These are phyloP conservation scores for Irena cyanogastra DNA, from an alignment of 2,113 vertebrate species.

Conservation along the genomic window DNA sequence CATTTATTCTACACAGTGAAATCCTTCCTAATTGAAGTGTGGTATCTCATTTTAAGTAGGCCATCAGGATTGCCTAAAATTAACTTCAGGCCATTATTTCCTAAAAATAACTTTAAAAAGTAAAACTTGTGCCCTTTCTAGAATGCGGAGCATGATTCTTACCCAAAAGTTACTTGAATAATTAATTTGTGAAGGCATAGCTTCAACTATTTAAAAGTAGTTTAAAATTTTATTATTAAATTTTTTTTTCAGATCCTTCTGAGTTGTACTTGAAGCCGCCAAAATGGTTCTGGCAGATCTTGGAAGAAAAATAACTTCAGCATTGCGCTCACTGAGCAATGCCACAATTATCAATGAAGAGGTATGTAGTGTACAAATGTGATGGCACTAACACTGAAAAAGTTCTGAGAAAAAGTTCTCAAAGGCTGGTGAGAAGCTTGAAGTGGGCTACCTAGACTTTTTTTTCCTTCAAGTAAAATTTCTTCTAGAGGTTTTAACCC, in stretches of 20 bases:
- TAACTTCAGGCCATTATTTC: background rate
- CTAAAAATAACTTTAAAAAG: slow-evolving; percentile 9
- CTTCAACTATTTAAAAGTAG: background rate
- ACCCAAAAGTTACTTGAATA: background rate
- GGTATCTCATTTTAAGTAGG: slow-evolving; percentile 6
- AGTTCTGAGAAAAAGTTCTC: background rate
- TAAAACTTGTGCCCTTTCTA: background rate
- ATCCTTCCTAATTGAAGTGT: background rate
- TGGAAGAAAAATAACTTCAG: slow-evolving; percentile 97
- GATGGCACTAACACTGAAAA: background rate
- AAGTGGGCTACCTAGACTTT: background rate
- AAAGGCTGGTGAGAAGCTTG: background rate
- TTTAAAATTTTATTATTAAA: background rate
- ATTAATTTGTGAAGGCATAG: background rate
- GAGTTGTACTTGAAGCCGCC: slow-evolving; percentile 57
- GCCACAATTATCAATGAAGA: slow-evolving; percentile 99
- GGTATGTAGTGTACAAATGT: slow-evolving; percentile 65
- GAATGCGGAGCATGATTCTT: background rate
- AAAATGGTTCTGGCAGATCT: slow-evolving; percentile 97
- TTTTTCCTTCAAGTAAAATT: background rate
- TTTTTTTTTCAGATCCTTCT: slow-evolving; percentile 46
- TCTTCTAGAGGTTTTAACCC: background rate
- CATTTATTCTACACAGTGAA: background rate
- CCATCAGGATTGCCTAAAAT: background rate
- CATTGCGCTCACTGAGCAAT: slow-evolving; percentile 96